Evolutionary conservation across 2,113 vertebrate species (phyloP).

Genomic region (Penelope pileata): DNA sequence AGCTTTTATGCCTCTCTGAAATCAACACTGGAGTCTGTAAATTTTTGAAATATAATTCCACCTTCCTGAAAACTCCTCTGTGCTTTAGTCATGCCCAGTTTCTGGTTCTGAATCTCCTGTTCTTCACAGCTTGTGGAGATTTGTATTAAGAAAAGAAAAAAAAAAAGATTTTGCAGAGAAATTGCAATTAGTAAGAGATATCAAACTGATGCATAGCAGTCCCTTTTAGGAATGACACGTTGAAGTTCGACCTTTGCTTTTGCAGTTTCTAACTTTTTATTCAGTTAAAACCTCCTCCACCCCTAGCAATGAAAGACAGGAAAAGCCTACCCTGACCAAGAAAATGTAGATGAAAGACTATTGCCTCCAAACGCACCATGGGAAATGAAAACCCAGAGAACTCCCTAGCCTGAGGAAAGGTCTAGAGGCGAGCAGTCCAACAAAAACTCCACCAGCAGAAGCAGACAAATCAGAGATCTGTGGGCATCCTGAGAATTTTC

Average conservation of each 20-base stretch:
- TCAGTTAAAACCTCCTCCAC: neutral
- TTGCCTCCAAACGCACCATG: constrained; percentile 39
- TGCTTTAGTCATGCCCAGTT: neutral
- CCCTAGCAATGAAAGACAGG: neutral
- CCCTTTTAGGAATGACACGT: neutral
- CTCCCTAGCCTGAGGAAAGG: constrained; percentile 61
- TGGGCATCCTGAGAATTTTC: neutral
- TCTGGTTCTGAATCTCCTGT: neutral
- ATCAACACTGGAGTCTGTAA: neutral
- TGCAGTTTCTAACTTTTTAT: neutral
- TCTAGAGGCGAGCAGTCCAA: constrained; percentile 12
- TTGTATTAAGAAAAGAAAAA: neutral
- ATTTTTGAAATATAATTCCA: neutral
- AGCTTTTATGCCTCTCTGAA: neutral
- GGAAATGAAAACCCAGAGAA: constrained; percentile 50
- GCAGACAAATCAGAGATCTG: neutral
- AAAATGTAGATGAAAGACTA: constrained; percentile 55
- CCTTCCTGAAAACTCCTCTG: neutral
- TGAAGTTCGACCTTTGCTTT: neutral
- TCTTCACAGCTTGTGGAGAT: neutral
- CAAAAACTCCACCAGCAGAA: constrained; percentile 30
- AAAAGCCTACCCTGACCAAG: neutral
- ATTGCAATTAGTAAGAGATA: neutral
- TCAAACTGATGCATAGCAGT: neutral
- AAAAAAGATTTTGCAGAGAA: neutral